Conservation (phyloP, 2,113 vertebrate genomes). For the Nannospalax galili region DNA sequence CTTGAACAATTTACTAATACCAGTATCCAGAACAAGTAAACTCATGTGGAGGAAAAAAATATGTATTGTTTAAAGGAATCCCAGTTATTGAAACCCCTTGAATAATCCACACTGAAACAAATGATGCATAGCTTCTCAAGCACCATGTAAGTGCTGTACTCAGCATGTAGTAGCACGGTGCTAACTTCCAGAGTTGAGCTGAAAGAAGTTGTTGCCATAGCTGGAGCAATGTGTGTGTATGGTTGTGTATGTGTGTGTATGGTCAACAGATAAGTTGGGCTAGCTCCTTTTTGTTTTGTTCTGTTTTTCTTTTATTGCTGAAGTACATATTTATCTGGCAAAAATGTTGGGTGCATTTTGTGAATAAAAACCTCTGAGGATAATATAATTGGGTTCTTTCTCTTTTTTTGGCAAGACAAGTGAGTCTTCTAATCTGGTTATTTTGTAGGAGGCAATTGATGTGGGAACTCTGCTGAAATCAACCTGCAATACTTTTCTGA, state of each 20-base stretch:
- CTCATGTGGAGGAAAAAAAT: neutral
- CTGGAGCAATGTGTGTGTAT: neutral
- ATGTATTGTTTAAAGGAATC: neutral
- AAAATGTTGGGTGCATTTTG: neutral
- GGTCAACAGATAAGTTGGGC: neutral
- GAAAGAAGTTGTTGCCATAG: neutral
- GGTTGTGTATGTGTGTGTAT: no score
- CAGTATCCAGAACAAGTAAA: neutral
- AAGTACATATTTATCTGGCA: neutral
- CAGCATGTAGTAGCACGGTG: neutral
- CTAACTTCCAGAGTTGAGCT: neutral
- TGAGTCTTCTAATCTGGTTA: conserved; percentile 61
- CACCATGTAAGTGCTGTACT: neutral
- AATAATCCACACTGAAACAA: neutral
- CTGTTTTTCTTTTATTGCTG: neutral
- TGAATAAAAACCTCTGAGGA: neutral
- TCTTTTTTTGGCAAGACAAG: conserved; percentile 59
- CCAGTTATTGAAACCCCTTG: neutral
- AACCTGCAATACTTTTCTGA: conserved; percentile 96
- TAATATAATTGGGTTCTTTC: neutral
- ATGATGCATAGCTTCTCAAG: neutral
- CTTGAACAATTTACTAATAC: neutral
- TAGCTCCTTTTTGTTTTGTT: neutral
- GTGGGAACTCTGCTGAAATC: conserved; percentile 94
- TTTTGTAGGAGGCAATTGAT: conserved; percentile 88